A percentile compares a stretch with the other conserved stretches of the same genome.
Evolutionary conservation across 1,140 invertebrate genomes (phyloP).

Genomic region (Uloborus diversus): DNA sequence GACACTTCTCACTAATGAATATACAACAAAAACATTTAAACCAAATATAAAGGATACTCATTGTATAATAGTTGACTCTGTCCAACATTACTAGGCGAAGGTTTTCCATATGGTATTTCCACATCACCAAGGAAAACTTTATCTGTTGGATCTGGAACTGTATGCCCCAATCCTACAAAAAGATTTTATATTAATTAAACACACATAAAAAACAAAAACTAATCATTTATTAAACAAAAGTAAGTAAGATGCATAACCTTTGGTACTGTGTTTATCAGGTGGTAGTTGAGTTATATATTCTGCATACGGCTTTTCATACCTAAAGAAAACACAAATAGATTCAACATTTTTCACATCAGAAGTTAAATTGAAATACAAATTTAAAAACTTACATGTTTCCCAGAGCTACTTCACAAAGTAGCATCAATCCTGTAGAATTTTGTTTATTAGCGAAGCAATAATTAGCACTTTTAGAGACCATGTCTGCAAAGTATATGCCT

Average conservation of each 20-base stretch:
- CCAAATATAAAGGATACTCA: slow-evolving; percentile 62
- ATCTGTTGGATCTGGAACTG: slow-evolving; percentile 59
- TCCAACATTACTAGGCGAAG: slow-evolving; percentile 17
- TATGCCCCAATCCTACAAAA: slow-evolving; percentile 62
- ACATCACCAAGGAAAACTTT: slow-evolving; percentile 59
- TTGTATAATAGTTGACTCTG: slow-evolving; percentile 65
- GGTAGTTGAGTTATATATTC: slow-evolving; percentile 83
- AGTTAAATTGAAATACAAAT: background rate
- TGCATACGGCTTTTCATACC: slow-evolving; percentile 75
- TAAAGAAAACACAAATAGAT: slow-evolving; percentile 62
- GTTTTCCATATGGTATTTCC: slow-evolving; percentile 61
- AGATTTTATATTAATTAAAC: background rate
- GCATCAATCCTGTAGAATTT: slow-evolving; percentile 81
- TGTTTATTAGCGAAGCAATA: slow-evolving; percentile 84
- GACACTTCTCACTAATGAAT: background rate
- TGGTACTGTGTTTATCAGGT: slow-evolving; percentile 79
- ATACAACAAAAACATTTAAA: background rate
- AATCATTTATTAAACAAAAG: background rate
- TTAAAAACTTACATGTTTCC: slow-evolving; percentile 81
- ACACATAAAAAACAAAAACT: background rate
- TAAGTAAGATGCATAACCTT: slow-evolving; percentile 68
- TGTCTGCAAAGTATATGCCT: slow-evolving; percentile 95
- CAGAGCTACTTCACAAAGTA: slow-evolving; percentile 95
- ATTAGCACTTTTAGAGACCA: slow-evolving; percentile 98
- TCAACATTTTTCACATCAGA: background rate